Evolutionary conservation across 2,113 vertebrate species (phyloP), one percentile per base, ranked within the genome.

Genomic region (Naja naja): DNA sequence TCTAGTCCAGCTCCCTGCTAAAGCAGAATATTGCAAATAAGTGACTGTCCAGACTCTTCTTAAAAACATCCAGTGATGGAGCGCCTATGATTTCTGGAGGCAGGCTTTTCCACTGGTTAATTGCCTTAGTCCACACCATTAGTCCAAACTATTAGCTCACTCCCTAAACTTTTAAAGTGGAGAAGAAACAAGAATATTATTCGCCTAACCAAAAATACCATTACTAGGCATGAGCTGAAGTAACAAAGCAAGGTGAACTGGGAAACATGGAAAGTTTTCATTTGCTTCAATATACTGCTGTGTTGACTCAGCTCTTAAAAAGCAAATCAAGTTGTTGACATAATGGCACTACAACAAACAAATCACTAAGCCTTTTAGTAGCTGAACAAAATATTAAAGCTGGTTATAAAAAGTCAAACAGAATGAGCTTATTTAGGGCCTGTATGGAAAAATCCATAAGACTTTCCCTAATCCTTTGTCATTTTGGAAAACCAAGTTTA

Each of bases 291-390:
- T 96, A 95, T 95, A 96, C 95, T 94, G 94, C 92, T 95, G 94
- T 97, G 95, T 97, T 97, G 95, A 95, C 96, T 94, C 95, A 95
- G 43, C 90, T 96, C 91, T 97, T 97, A 95, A 97, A 53, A 97
- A 97, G 94, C 94, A 97, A 94, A 97, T 97, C 96, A 97, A 30
- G 23, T 92, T 96, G 94, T 96, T 95, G 95, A 96, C 95, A 96
- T 94, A 96, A 92, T 0, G 94, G 89, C 58, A 94, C 81, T 94
- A 95, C 86, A 95, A 96, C 93, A 97, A 97, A 97, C 90, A 96
- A 90, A 90, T 52, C 81, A 2, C 89, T 95, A 95, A 97, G 89
- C 91, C 88, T 93, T 96, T 97, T 96, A 96, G 91, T n/a, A 95
- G 87, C 88, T 93, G 94, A 97, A 97, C 90, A 93, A 95, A 97